Conservation (phyloP, 1,140 invertebrate species). For the Neotoxoptera formosana region DNA sequence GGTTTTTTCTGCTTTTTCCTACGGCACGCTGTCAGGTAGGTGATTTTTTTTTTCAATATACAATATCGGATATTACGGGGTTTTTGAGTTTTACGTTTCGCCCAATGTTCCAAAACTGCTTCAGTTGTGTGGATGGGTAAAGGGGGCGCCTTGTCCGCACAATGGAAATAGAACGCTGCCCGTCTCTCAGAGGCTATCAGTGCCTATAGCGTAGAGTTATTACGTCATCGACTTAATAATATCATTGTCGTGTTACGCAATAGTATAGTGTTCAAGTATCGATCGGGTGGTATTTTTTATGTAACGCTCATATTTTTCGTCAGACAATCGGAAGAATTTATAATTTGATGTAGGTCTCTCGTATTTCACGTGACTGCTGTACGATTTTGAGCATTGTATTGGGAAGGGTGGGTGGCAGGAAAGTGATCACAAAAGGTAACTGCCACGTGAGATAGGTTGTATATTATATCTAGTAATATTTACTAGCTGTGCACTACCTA, state of each 20-base stretch:
- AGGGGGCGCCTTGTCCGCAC: neutral
- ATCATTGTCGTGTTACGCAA: neutral
- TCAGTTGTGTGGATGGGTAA: neutral
- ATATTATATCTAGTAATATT: neutral
- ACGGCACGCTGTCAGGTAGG: neutral
- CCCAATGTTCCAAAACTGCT: neutral
- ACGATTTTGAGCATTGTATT: neutral
- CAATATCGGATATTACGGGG: neutral
- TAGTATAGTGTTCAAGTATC: neutral
- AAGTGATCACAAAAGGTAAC: neutral
- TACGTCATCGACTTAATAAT: neutral
- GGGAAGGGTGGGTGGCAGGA: neutral
- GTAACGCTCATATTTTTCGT: neutral
- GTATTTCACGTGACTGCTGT: neutral
- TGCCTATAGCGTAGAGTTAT: neutral
- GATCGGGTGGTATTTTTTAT: neutral
- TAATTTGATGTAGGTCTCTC: neutral
- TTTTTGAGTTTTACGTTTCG: neutral
- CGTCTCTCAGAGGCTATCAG: neutral
- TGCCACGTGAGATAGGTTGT: neutral
- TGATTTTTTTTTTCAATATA: neutral
- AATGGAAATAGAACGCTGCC: neutral
- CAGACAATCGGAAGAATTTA: neutral
- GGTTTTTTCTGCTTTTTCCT: neutral
- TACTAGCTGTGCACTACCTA: neutral